These are phyloP conservation scores for Seira sanloemensis DNA, from an alignment of 2,888 invertebrate species.

Conservation along the genomic window DNA sequence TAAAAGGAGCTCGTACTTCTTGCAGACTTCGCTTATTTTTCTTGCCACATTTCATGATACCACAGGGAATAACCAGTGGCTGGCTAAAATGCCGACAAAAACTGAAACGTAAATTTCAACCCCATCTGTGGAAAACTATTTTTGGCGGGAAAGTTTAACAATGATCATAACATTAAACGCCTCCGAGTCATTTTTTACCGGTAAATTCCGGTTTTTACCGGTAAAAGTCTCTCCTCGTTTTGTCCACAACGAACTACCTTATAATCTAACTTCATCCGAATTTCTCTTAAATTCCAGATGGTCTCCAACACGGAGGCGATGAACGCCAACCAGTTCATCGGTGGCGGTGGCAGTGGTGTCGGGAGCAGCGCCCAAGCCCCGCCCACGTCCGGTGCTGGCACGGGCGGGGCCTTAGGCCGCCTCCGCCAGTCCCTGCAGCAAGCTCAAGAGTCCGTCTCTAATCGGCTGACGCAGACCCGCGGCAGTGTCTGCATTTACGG, in stretches of 20 bases:
- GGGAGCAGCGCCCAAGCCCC: background rate
- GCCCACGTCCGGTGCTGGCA: conserved; percentile 8
- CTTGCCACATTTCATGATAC: no score
- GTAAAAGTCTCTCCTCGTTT: no score
- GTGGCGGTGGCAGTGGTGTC: conserved; percentile 22
- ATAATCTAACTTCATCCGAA: no score
- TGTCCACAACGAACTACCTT: no score
- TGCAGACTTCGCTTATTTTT: no score
- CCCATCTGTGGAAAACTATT: no score
- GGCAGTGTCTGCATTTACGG: conserved; percentile 49
- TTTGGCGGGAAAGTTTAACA: no score
- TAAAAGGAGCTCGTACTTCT: no score
- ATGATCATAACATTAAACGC: background rate
- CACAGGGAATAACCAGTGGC: no score
- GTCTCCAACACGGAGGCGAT: conserved; percentile 72
- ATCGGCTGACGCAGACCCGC: conserved; percentile 68
- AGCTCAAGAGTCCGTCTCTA: conserved; percentile 73
- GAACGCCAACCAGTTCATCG: conserved; percentile 69
- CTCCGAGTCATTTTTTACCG: background rate
- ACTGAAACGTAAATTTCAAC: no score
- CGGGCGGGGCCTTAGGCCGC: conserved; percentile 71
- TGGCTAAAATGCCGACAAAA: no score
- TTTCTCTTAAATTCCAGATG: conserved; percentile 63
- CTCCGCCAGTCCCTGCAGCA: conserved; percentile 73
- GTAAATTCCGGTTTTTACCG: no score